Evolutionary conservation across 2,113 vertebrate species (phyloP).

Genomic region (Pomatorhinus ruficollis): DNA sequence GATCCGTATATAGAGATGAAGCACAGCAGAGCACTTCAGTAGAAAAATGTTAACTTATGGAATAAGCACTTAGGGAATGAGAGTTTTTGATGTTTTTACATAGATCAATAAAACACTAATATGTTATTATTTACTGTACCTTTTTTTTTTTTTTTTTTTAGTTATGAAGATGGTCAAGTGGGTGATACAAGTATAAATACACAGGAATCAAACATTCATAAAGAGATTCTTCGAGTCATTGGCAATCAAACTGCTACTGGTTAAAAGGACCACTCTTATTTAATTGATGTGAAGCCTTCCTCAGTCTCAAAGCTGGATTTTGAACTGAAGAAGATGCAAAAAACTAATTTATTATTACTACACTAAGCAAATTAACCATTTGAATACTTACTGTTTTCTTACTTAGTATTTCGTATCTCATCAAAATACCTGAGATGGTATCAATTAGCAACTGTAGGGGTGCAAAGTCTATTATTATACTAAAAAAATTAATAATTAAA

Average conservation of each 20-base stretch:
- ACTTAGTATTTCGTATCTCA: constrained; percentile 79
- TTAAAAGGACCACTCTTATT: constrained; percentile 74
- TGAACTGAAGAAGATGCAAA: constrained; percentile 81
- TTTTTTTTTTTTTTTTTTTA: constrained; percentile 69
- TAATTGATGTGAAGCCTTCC: constrained; percentile 71
- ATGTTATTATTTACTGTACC: constrained; percentile 28
- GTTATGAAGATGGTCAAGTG: constrained; percentile 90
- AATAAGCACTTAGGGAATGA: background rate
- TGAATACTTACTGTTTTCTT: constrained; percentile 80
- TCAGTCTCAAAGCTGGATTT: constrained; percentile 87
- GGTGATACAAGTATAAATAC: constrained; percentile 90
- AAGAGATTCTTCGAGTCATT: constrained; percentile 90
- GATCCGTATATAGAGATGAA: background rate
- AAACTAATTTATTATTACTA: constrained; percentile 76
- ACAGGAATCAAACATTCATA: constrained; percentile 85
- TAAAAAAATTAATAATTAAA: constrained; percentile 66
- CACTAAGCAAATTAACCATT: constrained; percentile 77
- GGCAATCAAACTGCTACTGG: constrained; percentile 92
- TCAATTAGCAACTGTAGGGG: constrained; percentile 70
- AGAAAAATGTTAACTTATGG: background rate
- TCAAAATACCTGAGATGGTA: constrained; percentile 72
- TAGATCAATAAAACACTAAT: background rate
- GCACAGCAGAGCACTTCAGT: background rate
- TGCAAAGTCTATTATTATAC: constrained; percentile 74
- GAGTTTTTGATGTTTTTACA: background rate